Conservation (phyloP, 2,888 invertebrate genomes). For the Leptarthrus brevirostris region DNA sequence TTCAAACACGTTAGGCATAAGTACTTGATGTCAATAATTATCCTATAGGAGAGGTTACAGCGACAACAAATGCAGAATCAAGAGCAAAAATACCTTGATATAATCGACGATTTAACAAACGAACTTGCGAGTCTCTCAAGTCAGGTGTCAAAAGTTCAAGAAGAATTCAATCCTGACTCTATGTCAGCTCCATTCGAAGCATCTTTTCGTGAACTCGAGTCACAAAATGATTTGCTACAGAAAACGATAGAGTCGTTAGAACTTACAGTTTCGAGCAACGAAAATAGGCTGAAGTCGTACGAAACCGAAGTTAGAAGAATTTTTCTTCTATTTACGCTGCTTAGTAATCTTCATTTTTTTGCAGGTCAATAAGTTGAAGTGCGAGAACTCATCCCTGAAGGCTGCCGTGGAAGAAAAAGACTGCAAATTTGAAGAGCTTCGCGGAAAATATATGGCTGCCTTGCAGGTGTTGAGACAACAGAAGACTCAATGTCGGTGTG, state of each 20-base stretch:
- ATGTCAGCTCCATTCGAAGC: constrained; percentile 55
- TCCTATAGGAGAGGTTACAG: constrained; percentile 28
- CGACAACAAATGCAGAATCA: constrained; percentile 27
- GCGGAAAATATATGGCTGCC: constrained; percentile 29
- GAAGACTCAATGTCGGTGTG: constrained; percentile 46
- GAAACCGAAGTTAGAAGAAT: constrained; percentile 47
- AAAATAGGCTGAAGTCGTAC: constrained; percentile 27
- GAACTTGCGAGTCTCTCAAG: constrained; percentile 62
- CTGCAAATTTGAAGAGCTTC: constrained; percentile 43
- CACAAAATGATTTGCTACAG: constrained; percentile 60
- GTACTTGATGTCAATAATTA: too few relatives aligned
- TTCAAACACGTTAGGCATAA: background rate
- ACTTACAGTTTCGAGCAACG: constrained; percentile 14
- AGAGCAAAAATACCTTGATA: constrained; percentile 60
- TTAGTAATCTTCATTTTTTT: constrained; percentile 10
- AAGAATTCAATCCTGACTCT: constrained; percentile 54
- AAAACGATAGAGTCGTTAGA: constrained; percentile 56
- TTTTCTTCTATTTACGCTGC: background rate
- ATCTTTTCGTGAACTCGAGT: constrained; percentile 58
- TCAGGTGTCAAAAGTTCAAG: constrained; percentile 61
- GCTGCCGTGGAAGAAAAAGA: constrained; percentile 31
- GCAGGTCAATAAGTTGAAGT: constrained; percentile 39
- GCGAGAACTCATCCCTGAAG: constrained; percentile 18
- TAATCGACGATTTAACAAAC: constrained; percentile 63
- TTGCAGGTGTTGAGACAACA: constrained; percentile 4